phyloP scores from a whole-genome alignment of 2,888 invertebrate genomes.

The Lampropteryx suffumata region DNA sequence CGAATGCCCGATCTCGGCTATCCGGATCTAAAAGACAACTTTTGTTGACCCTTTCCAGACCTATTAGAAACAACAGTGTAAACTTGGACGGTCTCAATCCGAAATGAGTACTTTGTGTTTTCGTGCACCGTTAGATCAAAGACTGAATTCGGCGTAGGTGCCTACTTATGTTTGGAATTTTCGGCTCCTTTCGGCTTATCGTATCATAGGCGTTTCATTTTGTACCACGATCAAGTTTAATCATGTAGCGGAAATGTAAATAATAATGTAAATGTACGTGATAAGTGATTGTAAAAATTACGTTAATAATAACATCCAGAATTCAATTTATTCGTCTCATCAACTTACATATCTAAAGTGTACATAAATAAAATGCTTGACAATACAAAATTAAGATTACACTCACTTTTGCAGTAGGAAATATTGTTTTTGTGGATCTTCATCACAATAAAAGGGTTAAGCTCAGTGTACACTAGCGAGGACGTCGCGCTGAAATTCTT shows the following conservation, averaged over 20 bases:
- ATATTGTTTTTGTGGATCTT: conserved; percentile 16
- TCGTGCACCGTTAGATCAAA: conserved; percentile 65
- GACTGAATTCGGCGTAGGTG: conserved; percentile 78
- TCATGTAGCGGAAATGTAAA: conserved; percentile 31
- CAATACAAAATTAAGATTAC: conserved; percentile 69
- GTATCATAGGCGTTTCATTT: conserved; percentile 15
- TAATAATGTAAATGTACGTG: too few species aligned
- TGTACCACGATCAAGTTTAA: conserved; percentile 25
- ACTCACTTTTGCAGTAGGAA: conserved; percentile 20
- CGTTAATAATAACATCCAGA: conserved; percentile 33
- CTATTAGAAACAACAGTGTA: conserved; percentile 75
- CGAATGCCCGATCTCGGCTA: conserved; percentile 78
- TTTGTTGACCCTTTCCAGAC: conserved; percentile 87
- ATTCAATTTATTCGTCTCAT: conserved; percentile 57
- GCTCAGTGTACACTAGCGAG: conserved; percentile 3
- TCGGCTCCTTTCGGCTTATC: conserved; percentile 15
- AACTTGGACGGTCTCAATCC: conserved; percentile 43
- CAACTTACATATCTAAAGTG: conserved; percentile 79
- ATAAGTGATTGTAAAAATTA: conserved; percentile 25
- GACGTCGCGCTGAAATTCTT: conserved; percentile 1
- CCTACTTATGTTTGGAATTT: conserved; percentile 55
- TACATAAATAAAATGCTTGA: conserved; percentile 80
- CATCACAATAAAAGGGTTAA: conserved; percentile 16
- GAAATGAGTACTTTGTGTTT: conserved; percentile 48
- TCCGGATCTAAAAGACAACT: conserved; percentile 86